phyloP scores from a whole-genome alignment of 2,888 invertebrate species.

The Dryocosmus kuriphilus region DNA sequence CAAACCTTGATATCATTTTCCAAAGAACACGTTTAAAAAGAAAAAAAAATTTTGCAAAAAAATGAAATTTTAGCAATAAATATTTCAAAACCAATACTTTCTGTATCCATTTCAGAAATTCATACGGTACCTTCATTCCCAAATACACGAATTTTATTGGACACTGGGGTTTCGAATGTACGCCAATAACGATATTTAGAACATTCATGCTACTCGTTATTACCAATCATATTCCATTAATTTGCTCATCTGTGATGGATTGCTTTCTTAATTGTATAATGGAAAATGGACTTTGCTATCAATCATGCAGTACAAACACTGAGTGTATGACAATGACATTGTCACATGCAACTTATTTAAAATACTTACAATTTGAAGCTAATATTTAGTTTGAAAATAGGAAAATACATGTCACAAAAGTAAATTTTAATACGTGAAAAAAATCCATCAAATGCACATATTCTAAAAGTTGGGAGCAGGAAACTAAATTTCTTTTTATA shows the following conservation, averaged over 20 bases:
- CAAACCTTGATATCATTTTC: no score
- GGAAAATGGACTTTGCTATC: conserved; percentile 19
- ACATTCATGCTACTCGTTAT: conserved; percentile 17
- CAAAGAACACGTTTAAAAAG: no score
- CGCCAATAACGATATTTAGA: conserved; percentile 11
- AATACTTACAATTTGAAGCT: neutral
- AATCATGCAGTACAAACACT: conserved; percentile 10
- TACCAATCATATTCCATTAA: conserved; percentile 22
- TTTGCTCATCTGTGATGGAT: conserved; percentile 30
- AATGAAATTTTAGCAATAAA: no score
- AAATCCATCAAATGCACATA: neutral
- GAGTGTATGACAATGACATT: neutral
- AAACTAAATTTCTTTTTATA: neutral
- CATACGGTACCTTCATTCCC: neutral
- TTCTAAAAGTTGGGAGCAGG: neutral
- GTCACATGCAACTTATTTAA: neutral
- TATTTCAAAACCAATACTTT: no score
- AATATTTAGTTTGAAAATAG: neutral
- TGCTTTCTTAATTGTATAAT: conserved; percentile 27
- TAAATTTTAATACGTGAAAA: neutral
- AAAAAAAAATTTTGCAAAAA: no score
- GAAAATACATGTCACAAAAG: neutral
- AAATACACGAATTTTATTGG: neutral
- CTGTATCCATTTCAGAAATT: no score
- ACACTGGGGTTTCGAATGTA: neutral